Base-by-base conservation (phyloP, 2,888 invertebrate species). In the Diadegma fenestrale region DNA sequence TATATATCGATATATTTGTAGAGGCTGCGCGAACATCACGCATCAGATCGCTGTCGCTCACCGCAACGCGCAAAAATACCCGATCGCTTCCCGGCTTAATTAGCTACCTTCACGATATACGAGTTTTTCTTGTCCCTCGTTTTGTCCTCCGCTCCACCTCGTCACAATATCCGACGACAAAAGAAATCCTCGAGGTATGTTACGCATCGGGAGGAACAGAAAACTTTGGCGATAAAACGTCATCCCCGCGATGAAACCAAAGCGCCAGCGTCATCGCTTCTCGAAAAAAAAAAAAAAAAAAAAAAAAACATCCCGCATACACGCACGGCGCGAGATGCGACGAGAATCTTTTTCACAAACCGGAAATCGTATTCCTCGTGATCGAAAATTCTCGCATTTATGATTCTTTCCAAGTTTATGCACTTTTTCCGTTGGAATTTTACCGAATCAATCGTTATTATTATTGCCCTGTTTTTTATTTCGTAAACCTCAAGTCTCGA, bases 51-150 rank as follows among this genome's bases (percentile, higher is more conserved):
- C 73, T 78, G 81, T 85, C 81, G 81, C 76, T 84, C 76, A 63
- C 69, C 84, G 64, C 61, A 76, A 78, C 80, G 78, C 68, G 71
- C 79, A 82, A 85, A 85, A 82, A 82, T 82, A 76, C 75, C 48
- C 71, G 82, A 80, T 80, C 85, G 85, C 37, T 75, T 72, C 76
- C 76, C 66, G 58, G 82, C 76, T 85, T 85, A 85, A 85, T 85
- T 85, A 82, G 85, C 66, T 82, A 80, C 54, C 80, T 77, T 64
- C 22, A 37, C 80, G 77, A 73, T 77, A 80, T 77, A 69, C 45
- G 54, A 54, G 61, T 43, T 75, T 41, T 79, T 82, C 64, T 68
- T 73, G n/a, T 37, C 12, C 33, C 61, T n/a, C 41, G 26, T 45
- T 68, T 66, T 43, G 41, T 66, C 2, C 26, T 61, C 58, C n/a